Percentiles rank a stretch among this genome's conserved stretches.
phyloP scores from a whole-genome alignment of 2,797 vertebrate species.

The Mus spretus region DNA sequence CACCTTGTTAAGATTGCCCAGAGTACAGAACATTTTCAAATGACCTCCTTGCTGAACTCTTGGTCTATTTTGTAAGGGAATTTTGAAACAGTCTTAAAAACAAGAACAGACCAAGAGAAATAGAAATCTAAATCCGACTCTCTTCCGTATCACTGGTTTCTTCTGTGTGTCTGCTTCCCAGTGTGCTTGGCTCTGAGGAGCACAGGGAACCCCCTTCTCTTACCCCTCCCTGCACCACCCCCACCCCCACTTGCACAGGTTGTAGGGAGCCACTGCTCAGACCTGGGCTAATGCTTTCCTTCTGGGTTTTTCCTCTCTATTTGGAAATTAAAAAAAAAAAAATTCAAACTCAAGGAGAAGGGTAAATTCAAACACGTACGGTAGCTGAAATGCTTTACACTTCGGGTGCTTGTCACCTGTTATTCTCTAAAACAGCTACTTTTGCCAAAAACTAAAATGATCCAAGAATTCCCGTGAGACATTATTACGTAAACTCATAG shows the following conservation, averaged over 20 bases:
- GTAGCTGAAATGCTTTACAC: conserved; percentile 26
- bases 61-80: conserved; percentile 19
- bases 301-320: background rate
- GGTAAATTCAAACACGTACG: conserved; percentile 11
- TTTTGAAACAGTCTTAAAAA: conserved; percentile 65
- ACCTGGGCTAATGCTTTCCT: background rate
- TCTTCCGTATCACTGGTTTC: conserved; percentile 62
- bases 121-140: background rate
- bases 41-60: conserved; percentile 35
- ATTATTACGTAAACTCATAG: conserved; percentile 9
- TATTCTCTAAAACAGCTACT: conserved; percentile 47
- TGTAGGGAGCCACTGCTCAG: background rate
- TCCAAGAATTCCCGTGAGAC: conserved; percentile 17
- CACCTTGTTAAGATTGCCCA: conserved; percentile 9
- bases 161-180: conserved; percentile 60
- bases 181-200: conserved; percentile 59
- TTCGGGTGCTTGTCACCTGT: conserved; percentile 35
- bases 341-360: background rate
- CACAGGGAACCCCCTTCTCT: background rate
- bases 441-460: conserved; percentile 40
- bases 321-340: conserved; percentile 42
- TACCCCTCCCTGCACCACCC: too few species aligned
- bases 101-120: conserved; percentile 33
- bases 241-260: too few species aligned
- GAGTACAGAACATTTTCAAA: conserved; percentile 46